Evolutionary conservation across 2,888 invertebrate species (phyloP).

Genomic region (Uloborus plumipes): DNA sequence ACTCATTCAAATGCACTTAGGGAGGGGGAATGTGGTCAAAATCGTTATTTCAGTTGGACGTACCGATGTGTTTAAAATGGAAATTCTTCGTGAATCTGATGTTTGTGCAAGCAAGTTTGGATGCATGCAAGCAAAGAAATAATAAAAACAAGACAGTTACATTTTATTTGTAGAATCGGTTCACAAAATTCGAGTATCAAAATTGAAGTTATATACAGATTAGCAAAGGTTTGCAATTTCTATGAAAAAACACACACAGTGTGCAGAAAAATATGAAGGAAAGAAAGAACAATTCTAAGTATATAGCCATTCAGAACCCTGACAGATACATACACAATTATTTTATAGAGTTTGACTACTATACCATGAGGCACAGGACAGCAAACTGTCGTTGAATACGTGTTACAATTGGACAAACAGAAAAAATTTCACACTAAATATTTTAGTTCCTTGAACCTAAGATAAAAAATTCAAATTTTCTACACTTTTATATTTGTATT

Average conservation of each 20-base stretch:
- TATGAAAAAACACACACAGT: slow-evolving; percentile 63
- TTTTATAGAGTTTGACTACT: no score
- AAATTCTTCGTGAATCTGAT: not conserved
- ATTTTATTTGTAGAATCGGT: slow-evolving; percentile 16
- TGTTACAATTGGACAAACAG: no score
- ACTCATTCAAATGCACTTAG: no score
- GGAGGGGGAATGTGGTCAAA: no score
- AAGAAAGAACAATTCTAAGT: slow-evolving; percentile 18
- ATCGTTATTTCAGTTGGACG: no score
- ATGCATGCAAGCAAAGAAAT: not conserved
- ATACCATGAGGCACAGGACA: no score
- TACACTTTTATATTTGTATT: no score
- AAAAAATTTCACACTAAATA: no score
- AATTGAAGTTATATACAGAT: slow-evolving; percentile 60
- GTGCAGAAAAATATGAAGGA: slow-evolving; percentile 44
- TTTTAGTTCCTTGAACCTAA: no score
- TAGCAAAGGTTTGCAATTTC: slow-evolving; percentile 41
- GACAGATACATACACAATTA: no score
- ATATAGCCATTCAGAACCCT: not conserved
- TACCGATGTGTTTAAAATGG: not conserved
- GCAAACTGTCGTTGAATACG: no score
- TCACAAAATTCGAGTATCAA: slow-evolving; percentile 56
- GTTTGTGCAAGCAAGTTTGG: not conserved
- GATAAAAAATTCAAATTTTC: no score
- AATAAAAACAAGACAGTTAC: slow-evolving; percentile 37